Evolutionary conservation across 2,797 vertebrate species (phyloP).

Genomic region (Bradypodion pumilum): DNA sequence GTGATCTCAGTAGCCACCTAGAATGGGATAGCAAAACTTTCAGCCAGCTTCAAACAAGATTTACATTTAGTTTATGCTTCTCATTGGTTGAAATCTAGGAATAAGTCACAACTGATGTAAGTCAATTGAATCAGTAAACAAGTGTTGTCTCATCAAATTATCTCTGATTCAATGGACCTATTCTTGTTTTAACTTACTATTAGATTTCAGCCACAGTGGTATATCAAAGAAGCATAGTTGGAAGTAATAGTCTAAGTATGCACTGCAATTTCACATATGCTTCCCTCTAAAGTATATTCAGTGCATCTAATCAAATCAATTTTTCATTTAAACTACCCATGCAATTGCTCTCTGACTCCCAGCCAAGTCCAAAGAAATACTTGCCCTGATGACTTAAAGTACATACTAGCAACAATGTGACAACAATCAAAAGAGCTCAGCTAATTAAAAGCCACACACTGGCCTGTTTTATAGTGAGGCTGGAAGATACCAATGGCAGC

Average conservation of each 20-base stretch:
- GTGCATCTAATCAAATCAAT: slow-evolving; percentile 15
- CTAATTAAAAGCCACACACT: slow-evolving; percentile 32
- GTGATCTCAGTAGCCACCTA: no score
- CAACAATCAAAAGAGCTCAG: slow-evolving; percentile 11
- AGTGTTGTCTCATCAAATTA: no score
- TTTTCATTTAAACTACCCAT: slow-evolving; percentile 41
- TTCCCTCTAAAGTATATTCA: background rate
- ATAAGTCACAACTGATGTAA: no score
- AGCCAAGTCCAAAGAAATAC: slow-evolving; percentile 31
- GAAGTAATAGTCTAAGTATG: background rate
- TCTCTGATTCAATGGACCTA: no score
- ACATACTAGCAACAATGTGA: slow-evolving; percentile 31
- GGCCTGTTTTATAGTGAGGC: background rate
- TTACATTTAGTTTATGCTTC: no score
- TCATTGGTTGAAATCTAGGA: no score
- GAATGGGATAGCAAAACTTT: no score
- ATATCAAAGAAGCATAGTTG: background rate
- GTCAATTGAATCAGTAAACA: no score
- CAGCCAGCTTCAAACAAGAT: no score
- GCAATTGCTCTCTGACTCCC: slow-evolving; percentile 47
- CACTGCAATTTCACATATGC: slow-evolving; percentile 5
- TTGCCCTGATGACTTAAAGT: slow-evolving; percentile 45
- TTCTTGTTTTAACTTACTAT: no score
- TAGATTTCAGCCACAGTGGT: no score
- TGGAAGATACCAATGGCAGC: background rate